phyloP scores from a whole-genome alignment of 2,113 vertebrate species.

The Paradoxurus hermaphroditus region DNA sequence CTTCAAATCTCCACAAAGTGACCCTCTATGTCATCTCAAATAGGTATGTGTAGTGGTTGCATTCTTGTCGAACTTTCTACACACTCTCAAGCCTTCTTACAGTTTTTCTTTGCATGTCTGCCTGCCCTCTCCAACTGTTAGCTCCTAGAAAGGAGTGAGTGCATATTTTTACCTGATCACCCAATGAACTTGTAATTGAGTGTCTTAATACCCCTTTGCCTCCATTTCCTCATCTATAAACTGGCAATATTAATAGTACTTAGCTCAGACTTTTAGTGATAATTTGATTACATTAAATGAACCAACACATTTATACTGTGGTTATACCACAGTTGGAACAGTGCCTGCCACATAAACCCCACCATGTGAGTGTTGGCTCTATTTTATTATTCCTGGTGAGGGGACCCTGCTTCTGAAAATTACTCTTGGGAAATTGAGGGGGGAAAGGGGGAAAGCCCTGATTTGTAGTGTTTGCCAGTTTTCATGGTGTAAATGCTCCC shows the following conservation, averaged over 20 bases:
- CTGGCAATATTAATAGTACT: background rate
- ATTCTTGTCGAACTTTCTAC: background rate
- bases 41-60: rapidly evolving
- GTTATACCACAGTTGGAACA: background rate
- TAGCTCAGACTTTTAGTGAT: background rate
- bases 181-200: background rate
- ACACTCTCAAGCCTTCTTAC: too few relatives aligned
- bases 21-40: background rate
- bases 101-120: background rate
- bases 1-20: too few relatives aligned
- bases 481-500: background rate
- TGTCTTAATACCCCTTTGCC: background rate
- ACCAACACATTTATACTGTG: background rate
- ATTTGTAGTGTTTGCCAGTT: background rate
- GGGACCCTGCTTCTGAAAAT: background rate
- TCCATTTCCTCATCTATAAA: background rate
- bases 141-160: background rate
- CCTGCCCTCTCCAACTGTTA: background rate
- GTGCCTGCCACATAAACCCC: background rate
- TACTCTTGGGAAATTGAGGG: background rate
- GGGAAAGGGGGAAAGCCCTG: background rate
- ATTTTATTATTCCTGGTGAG: background rate
- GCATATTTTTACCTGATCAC: background rate
- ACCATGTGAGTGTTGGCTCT: background rate
- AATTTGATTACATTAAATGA: background rate